A percentile compares a stretch with the other conserved stretches of the same genome.
These are phyloP conservation scores for Ommatoiulus sabulosus DNA, from an alignment of 2,888 invertebrate genomes.

Conservation along the genomic window DNA sequence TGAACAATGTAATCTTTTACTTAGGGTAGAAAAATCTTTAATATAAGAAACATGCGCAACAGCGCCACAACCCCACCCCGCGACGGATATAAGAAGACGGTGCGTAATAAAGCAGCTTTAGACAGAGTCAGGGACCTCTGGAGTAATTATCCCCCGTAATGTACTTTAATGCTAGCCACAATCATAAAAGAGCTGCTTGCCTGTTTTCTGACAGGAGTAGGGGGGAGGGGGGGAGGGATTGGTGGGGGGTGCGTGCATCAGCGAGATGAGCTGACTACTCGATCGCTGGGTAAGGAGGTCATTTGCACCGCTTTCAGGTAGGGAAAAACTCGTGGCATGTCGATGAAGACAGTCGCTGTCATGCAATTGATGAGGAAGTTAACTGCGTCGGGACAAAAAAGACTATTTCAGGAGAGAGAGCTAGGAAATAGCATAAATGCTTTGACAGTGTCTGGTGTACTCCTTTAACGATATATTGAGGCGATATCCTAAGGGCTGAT, in stretches of 20 bases:
- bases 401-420: too few species aligned
- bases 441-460: too few species aligned
- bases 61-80: background rate
- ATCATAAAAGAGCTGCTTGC: conserved; percentile 2
- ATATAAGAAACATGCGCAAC: background rate
- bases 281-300: background rate
- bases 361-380: too few species aligned
- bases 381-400: too few species aligned
- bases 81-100: background rate
- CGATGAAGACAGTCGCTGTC: too few species aligned
- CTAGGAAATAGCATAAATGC: too few species aligned
- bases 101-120: conserved; percentile 2
- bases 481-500: too few species aligned
- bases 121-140: background rate
- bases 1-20: conserved; percentile 13
- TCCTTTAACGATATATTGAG: too few species aligned
- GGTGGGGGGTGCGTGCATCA: too few species aligned
- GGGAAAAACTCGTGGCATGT: background rate
- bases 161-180: conserved; percentile 27
- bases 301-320: background rate
- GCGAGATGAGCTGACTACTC: background rate
- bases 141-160: background rate
- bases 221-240: too few species aligned
- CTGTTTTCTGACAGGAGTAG: background rate
- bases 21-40: background rate